A percentile compares a stretch with the other conserved stretches of the same genome.
These are phyloP conservation scores for Ptilonorhynchus violaceus DNA, from an alignment of 2,113 vertebrate species.

Conservation along the genomic window DNA sequence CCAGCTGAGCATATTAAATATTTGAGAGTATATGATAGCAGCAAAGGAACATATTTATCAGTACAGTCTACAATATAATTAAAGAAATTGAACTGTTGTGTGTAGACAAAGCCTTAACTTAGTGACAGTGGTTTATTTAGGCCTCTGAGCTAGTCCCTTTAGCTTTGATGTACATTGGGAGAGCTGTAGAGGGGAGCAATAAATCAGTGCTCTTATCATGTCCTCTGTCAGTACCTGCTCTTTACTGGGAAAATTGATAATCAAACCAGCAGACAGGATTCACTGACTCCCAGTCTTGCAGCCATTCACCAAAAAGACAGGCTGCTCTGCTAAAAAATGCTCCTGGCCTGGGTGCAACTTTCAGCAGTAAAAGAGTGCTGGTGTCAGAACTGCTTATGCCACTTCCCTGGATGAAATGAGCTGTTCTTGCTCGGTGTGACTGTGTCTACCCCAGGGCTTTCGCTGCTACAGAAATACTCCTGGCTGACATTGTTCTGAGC, in stretches of 20 bases:
- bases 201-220: constrained; percentile 14
- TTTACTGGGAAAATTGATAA: constrained; percentile 30
- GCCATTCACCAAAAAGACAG: not conserved
- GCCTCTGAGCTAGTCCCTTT: not conserved
- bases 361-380: not conserved
- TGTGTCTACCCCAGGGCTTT: not conserved
- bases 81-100: not conserved
- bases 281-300: not conserved
- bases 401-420: not conserved
- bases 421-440: not conserved
- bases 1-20: not conserved
- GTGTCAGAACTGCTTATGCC: not conserved
- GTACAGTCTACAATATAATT: not conserved
- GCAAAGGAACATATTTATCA: not conserved
- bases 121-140: not conserved
- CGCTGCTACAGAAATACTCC: not conserved
- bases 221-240: not conserved
- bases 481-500: not conserved
- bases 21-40: not conserved
- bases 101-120: not conserved
- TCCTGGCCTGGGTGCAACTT: not conserved
- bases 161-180: not conserved
- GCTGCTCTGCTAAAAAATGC: not conserved
- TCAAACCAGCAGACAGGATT: constrained; percentile 17
- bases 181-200: not conserved